Percentiles rank a stretch among this genome's conserved stretches.
These are phyloP conservation scores for Gobio occitaniae DNA, from an alignment of 2,797 vertebrate genomes.

Conservation along the genomic window DNA sequence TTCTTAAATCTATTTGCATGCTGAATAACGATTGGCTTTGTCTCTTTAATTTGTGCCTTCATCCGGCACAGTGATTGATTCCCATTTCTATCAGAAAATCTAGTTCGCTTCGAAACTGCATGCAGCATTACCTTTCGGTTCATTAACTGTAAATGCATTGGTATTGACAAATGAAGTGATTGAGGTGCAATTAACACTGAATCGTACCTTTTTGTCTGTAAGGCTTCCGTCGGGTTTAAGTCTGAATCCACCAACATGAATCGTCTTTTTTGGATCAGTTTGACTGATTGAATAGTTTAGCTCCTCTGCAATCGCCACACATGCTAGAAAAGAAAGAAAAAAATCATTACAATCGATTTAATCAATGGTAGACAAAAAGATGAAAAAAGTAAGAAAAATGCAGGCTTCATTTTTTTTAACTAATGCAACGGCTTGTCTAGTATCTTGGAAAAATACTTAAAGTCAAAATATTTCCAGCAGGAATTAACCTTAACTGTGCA, in stretches of 20 bases:
- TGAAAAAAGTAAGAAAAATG: background rate
- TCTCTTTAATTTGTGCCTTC: background rate
- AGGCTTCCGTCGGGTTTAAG: constrained; percentile 87
- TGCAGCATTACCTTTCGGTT: background rate
- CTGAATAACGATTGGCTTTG: background rate
- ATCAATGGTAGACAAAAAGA: background rate
- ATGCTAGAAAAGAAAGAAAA: constrained; percentile 74
- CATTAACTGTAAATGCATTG: background rate
- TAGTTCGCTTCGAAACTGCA: background rate
- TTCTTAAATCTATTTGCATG: background rate
- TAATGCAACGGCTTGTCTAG: background rate
- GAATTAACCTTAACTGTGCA: background rate
- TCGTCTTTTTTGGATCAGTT: constrained; percentile 88
- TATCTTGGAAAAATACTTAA: background rate
- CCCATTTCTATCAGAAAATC: background rate
- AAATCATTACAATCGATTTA: background rate
- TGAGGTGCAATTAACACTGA: background rate
- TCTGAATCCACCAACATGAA: constrained; percentile 88
- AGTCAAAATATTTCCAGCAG: no score
- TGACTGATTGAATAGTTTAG: constrained; percentile 84
- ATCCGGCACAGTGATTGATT: background rate
- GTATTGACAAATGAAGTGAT: background rate
- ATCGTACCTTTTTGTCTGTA: constrained; percentile 87
- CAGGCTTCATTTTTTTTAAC: background rate
- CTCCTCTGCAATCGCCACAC: constrained; percentile 83